These are phyloP conservation scores for Drosophila subpulchrella DNA, from an alignment of 1,140 invertebrate genomes.

Conservation along the genomic window DNA sequence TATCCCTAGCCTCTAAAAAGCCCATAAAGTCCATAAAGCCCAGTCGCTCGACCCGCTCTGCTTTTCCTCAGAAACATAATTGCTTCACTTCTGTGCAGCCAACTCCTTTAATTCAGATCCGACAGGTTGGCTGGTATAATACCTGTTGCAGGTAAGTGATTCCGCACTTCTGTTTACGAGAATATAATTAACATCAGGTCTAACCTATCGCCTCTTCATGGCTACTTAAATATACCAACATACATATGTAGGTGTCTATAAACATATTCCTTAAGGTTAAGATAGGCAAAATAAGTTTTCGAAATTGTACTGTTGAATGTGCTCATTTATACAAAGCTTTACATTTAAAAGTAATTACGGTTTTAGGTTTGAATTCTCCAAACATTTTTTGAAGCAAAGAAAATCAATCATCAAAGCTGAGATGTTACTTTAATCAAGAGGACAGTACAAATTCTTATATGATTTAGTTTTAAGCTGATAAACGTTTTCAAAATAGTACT, in stretches of 20 bases:
- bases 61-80: slow-evolving; percentile 15
- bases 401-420: too few species aligned
- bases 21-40: slow-evolving; percentile 23
- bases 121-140: neutral
- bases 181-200: slow-evolving; percentile 10
- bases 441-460: too few species aligned
- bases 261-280: too few species aligned
- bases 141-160: slow-evolving; percentile 15
- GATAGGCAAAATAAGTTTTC: too few species aligned
- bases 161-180: neutral
- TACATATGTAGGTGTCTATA: neutral
- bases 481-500: too few species aligned
- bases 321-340: too few species aligned
- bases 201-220: neutral
- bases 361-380: too few species aligned
- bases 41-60: slow-evolving; percentile 20
- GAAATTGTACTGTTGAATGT: too few species aligned
- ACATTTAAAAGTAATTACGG: too few species aligned
- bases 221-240: neutral
- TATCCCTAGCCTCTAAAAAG: slow-evolving; percentile 28
- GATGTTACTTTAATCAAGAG: too few species aligned
- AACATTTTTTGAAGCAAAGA: too few species aligned
- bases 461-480: too few species aligned
- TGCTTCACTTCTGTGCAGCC: slow-evolving; percentile 5
- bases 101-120: slow-evolving; percentile 3